Conservation (phyloP, 2,113 vertebrate species). For the Chascanopsetta lugubris region DNA sequence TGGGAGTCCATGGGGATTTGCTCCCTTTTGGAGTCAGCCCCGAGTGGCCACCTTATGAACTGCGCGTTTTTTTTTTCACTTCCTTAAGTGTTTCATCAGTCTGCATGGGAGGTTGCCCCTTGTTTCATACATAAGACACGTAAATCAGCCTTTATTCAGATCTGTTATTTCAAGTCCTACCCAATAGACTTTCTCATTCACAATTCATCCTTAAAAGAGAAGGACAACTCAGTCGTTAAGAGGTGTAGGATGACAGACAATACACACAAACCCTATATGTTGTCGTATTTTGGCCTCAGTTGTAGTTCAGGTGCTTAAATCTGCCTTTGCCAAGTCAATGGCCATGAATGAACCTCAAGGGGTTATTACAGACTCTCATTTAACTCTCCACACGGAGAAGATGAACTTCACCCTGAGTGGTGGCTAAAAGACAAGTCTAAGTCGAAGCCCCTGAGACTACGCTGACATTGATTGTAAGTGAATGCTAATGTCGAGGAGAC, state of each 20-base stretch:
- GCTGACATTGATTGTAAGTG: slow-evolving; percentile 7
- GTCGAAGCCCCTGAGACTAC: background rate
- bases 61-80: too few species aligned
- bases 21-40: too few species aligned
- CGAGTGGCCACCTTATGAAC: too few species aligned
- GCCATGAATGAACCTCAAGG: slow-evolving; percentile 43
- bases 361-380: slow-evolving; percentile 46
- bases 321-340: slow-evolving; percentile 8
- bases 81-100: too few species aligned
- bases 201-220: too few species aligned
- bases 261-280: background rate
- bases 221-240: too few species aligned
- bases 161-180: background rate
- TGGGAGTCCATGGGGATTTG: too few species aligned
- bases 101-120: too few species aligned
- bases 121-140: too few species aligned
- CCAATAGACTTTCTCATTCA: background rate
- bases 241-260: background rate
- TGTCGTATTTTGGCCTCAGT: background rate
- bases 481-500: background rate
- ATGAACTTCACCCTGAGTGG: slow-evolving; percentile 27
- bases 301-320: background rate
- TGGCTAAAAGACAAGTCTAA: slow-evolving; percentile 1
- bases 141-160: background rate
- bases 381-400: slow-evolving; percentile 27